These are phyloP conservation scores for Bettongia penicillata DNA, from an alignment of 2,113 vertebrate species.

Conservation along the genomic window DNA sequence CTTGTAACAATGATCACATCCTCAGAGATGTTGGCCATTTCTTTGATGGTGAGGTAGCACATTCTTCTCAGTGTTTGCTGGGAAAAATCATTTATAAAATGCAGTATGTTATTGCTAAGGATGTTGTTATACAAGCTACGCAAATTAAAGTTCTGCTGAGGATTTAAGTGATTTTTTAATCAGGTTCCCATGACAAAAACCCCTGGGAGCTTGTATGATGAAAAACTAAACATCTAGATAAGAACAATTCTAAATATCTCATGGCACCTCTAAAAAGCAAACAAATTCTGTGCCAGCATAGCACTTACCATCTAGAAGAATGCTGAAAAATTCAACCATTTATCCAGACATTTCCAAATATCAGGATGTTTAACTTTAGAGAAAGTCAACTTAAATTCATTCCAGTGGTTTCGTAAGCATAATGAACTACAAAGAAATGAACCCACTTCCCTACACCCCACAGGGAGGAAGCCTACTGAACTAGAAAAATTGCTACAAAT, in stretches of 20 bases:
- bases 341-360: constrained; percentile 9
- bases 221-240: constrained; percentile 9
- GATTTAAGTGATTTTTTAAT: constrained; percentile 41
- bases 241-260: constrained; percentile 46
- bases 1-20: constrained; percentile 99
- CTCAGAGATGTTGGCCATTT: constrained; percentile 99
- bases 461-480: neutral
- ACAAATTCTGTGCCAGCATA: neutral
- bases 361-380: neutral
- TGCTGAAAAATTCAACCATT: constrained; percentile 29
- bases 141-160: constrained; percentile 27
- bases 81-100: constrained; percentile 48
- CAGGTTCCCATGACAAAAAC: constrained; percentile 13
- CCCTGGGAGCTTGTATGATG: neutral
- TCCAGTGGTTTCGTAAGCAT: neutral
- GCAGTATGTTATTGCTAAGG: constrained; percentile 53
- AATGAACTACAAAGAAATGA: neutral
- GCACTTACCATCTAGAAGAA: constrained; percentile 24
- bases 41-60: constrained; percentile 99
- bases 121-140: constrained; percentile 21
- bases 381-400: constrained; percentile 12
- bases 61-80: constrained; percentile 98
- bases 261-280: constrained; percentile 42
- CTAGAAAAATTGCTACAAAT: neutral
- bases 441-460: neutral